Evolutionary conservation across 2,888 invertebrate species (phyloP).

Genomic region (Pocota personata): DNA sequence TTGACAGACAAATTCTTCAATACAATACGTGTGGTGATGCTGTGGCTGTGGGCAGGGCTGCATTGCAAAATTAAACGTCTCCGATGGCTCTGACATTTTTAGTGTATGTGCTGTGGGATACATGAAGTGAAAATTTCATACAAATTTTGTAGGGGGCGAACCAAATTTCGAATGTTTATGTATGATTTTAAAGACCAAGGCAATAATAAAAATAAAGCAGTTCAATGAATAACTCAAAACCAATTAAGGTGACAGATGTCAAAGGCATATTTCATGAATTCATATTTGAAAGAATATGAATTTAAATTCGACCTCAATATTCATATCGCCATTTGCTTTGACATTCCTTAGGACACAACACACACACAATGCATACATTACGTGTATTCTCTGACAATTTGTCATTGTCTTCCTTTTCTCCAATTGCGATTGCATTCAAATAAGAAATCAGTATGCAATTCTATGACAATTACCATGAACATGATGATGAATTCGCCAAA

Average conservation of each 20-base stretch:
- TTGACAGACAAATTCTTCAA: no score
- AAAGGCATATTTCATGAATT: slow-evolving; percentile 8
- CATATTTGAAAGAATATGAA: slow-evolving; percentile 28
- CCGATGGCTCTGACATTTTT: no score
- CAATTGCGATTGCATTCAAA: slow-evolving; percentile 51
- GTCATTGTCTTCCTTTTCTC: slow-evolving; percentile 34
- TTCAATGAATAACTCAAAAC: slow-evolving; percentile 44
- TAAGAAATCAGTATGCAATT: slow-evolving; percentile 57
- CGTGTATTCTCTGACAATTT: slow-evolving; percentile 48
- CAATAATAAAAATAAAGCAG: not conserved
- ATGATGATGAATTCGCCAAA: slow-evolving; percentile 47
- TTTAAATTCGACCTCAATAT: slow-evolving; percentile 66
- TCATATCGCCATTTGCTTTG: slow-evolving; percentile 35
- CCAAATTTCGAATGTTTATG: no score
- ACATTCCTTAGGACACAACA: not conserved
- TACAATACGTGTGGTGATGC: no score
- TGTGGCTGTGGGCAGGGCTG: no score
- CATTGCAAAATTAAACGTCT: no score
- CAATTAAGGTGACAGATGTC: slow-evolving; percentile 51
- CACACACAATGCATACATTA: not conserved
- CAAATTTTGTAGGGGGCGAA: no score
- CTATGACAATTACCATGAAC: slow-evolving; percentile 66
- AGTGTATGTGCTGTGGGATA: no score
- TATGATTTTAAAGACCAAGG: no score
- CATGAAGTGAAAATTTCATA: no score